These are phyloP conservation scores for Aradophagus sp. DNA, from an alignment of 1,140 invertebrate genomes.

Conservation along the genomic window DNA sequence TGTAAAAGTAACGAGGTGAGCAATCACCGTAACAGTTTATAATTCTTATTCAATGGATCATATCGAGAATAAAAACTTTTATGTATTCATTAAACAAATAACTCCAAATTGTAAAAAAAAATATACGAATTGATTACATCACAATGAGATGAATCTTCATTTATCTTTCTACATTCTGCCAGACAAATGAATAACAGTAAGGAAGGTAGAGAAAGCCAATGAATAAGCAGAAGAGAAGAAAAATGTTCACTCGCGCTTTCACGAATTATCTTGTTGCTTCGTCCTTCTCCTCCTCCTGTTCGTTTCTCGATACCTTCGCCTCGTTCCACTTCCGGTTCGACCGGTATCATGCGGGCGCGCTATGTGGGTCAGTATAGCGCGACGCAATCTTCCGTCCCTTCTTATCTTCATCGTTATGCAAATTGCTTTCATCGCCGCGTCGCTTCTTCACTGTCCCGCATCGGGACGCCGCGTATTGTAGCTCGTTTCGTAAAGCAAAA, in stretches of 20 bases:
- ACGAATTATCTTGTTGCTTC: slow-evolving; percentile 65
- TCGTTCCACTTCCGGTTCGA: slow-evolving; percentile 59
- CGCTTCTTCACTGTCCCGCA: slow-evolving; percentile 27
- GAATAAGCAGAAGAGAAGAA: slow-evolving; percentile 33
- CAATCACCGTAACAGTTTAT: no score
- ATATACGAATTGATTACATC: no score
- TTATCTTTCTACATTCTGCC: no score
- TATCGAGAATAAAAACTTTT: no score
- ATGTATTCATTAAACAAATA: no score
- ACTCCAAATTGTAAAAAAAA: no score
- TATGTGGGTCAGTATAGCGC: slow-evolving; percentile 67
- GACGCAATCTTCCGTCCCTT: slow-evolving; percentile 54
- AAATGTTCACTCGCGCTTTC: slow-evolving; percentile 70
- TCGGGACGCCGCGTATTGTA: slow-evolving; percentile 6
- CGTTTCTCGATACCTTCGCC: slow-evolving; percentile 48
- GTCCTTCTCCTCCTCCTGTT: slow-evolving; percentile 4
- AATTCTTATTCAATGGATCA: no score
- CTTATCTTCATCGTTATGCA: slow-evolving; percentile 62
- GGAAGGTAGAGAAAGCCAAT: no score
- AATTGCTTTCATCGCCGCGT: slow-evolving; percentile 56
- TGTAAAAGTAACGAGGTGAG: no score
- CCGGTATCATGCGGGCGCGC: slow-evolving; percentile 66
- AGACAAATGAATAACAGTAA: no score
- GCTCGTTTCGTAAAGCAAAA: slow-evolving; percentile 8
- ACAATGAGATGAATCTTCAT: no score